These are phyloP conservation scores for Tenthredo amoena DNA, from an alignment of 2,888 invertebrate species.

Conservation along the genomic window DNA sequence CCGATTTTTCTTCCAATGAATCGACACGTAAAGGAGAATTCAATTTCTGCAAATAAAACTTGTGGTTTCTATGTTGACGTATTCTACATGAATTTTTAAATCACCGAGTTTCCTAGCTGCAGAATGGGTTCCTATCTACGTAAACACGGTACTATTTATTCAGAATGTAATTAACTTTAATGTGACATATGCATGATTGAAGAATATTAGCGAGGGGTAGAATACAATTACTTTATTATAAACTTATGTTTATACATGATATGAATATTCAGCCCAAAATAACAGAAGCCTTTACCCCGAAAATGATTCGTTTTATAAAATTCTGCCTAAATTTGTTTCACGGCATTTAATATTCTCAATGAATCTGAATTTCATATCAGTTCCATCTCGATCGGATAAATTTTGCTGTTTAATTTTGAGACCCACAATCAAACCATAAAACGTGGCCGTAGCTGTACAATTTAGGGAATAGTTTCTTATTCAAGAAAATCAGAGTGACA, in stretches of 20 bases:
- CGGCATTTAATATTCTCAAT: neutral
- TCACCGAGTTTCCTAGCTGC: neutral
- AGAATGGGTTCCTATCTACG: neutral
- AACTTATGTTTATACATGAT: neutral
- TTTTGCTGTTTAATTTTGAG: neutral
- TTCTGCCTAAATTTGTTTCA: neutral
- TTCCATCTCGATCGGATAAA: neutral
- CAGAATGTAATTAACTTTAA: constrained; percentile 1
- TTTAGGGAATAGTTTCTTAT: neutral
- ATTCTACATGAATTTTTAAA: neutral
- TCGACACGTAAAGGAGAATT: neutral
- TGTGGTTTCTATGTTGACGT: neutral
- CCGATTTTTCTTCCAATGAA: neutral
- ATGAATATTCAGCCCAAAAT: neutral
- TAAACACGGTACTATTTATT: neutral
- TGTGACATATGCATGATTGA: neutral
- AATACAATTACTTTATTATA: neutral
- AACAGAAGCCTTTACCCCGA: neutral
- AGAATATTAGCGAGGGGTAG: neutral
- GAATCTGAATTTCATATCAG: neutral
- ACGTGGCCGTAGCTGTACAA: neutral
- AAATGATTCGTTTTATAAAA: neutral
- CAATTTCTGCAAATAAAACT: neutral
- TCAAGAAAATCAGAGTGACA: neutral
- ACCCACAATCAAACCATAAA: neutral